These are phyloP conservation scores for Oryzias dopingdopingensis DNA, from an alignment of 2,797 vertebrate genomes.

Conservation along the genomic window DNA sequence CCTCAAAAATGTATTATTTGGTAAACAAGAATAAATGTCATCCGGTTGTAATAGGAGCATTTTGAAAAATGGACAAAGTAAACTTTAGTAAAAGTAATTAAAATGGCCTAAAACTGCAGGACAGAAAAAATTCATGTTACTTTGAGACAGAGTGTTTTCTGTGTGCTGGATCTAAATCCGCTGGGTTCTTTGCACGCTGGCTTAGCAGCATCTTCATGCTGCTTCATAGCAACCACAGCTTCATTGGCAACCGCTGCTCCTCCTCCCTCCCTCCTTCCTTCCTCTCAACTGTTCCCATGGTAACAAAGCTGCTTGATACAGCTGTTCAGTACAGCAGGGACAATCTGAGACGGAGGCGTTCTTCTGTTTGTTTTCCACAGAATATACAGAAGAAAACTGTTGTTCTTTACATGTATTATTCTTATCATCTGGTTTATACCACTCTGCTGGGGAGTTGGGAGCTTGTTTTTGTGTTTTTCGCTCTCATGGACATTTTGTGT, in stretches of 20 bases:
- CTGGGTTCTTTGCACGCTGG: slow-evolving; percentile 29
- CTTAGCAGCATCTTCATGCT: slow-evolving; percentile 55
- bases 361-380: not conserved
- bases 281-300: slow-evolving; percentile 62
- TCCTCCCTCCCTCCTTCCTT: slow-evolving; percentile 8
- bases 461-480: not conserved
- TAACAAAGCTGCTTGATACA: slow-evolving; percentile 58
- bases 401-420: not conserved
- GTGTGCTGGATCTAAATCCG: slow-evolving; percentile 33
- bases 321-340: slow-evolving; percentile 22
- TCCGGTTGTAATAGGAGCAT: too few species aligned
- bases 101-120: too few species aligned
- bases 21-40: too few species aligned
- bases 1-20: too few species aligned
- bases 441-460: not conserved
- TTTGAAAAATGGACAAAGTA: too few species aligned
- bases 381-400: not conserved
- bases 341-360: slow-evolving; percentile 25
- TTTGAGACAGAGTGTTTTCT: too few species aligned
- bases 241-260: slow-evolving; percentile 71
- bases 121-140: too few species aligned
- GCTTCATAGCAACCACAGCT: slow-evolving; percentile 73
- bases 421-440: not conserved
- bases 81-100: too few species aligned
- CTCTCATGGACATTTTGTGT: slow-evolving; percentile 23